A percentile compares a stretch with the other conserved stretches of the same genome.
These are phyloP conservation scores for Moxostoma hubbsi DNA, from an alignment of 2,797 vertebrate species.

Conservation along the genomic window DNA sequence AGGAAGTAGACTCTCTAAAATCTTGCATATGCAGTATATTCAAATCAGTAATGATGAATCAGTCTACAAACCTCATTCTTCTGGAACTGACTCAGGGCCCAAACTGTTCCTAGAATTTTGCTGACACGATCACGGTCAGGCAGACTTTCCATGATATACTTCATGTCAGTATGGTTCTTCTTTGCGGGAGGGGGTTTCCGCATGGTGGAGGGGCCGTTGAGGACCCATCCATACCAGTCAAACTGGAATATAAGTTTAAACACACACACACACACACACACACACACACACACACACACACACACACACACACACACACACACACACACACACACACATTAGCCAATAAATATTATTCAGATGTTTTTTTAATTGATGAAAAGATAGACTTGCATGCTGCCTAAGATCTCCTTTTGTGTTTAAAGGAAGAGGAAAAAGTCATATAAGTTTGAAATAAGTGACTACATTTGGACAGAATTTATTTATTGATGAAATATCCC, in stretches of 20 bases:
- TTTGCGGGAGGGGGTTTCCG: constrained; percentile 84
- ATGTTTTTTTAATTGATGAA: too few relatives aligned
- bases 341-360: not conserved
- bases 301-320: too few relatives aligned
- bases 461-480: not conserved
- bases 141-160: constrained; percentile 88
- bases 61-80: constrained; percentile 87
- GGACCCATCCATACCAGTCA: constrained; percentile 98
- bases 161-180: constrained; percentile 84
- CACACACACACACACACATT: not conserved
- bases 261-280: too few relatives aligned
- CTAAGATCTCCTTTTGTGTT: too few relatives aligned
- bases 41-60: not conserved
- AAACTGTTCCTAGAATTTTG: constrained; percentile 96
- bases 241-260: constrained; percentile 75
- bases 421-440: too few relatives aligned
- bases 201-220: constrained; percentile 95
- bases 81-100: constrained; percentile 97
- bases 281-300: too few relatives aligned
- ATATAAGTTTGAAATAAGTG: too few relatives aligned
- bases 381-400: too few relatives aligned
- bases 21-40: not conserved
- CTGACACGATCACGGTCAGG: constrained; percentile 94
- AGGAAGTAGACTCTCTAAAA: not conserved
- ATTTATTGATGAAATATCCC: too few relatives aligned